Evolutionary conservation across 1,140 invertebrate species (phyloP).

Genomic region (Bombus affinis): DNA sequence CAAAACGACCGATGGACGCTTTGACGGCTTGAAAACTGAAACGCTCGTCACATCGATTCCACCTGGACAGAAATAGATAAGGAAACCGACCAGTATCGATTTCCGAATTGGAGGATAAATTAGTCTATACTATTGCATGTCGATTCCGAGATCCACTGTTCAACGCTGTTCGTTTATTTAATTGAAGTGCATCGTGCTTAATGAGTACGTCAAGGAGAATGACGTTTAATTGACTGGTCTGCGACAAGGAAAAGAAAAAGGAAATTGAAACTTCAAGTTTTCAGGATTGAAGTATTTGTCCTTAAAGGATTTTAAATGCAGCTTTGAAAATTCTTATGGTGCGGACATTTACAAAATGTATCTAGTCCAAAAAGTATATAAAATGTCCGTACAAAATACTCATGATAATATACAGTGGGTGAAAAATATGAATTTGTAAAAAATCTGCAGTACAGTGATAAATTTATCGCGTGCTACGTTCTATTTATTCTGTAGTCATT

Average conservation of each 20-base stretch:
- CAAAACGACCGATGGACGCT: conserved; percentile 20
- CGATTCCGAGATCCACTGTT: not conserved
- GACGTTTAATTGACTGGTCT: conserved; percentile 27
- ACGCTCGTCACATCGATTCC: not conserved
- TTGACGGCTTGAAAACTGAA: conserved; percentile 35
- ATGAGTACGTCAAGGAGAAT: conserved; percentile 16
- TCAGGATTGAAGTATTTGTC: no score
- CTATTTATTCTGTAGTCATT: not conserved
- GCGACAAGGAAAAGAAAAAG: not conserved
- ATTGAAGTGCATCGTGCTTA: conserved; percentile 34
- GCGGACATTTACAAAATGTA: no score
- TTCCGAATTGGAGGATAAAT: conserved; percentile 32
- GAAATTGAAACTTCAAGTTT: no score
- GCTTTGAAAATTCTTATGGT: no score
- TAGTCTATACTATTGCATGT: no score
- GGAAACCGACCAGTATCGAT: conserved; percentile 25
- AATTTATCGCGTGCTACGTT: not conserved
- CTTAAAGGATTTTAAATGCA: no score
- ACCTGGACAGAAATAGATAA: not conserved
- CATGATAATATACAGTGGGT: no score
- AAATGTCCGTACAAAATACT: no score
- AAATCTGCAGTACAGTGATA: not conserved
- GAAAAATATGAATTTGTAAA: not conserved
- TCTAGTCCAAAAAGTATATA: no score
- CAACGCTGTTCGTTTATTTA: conserved; percentile 22